Percentiles rank a stretch among this genome's conserved stretches.
These are phyloP conservation scores for Mormyrus proboscirostris DNA, from an alignment of 2,797 vertebrate species.

Conservation along the genomic window DNA sequence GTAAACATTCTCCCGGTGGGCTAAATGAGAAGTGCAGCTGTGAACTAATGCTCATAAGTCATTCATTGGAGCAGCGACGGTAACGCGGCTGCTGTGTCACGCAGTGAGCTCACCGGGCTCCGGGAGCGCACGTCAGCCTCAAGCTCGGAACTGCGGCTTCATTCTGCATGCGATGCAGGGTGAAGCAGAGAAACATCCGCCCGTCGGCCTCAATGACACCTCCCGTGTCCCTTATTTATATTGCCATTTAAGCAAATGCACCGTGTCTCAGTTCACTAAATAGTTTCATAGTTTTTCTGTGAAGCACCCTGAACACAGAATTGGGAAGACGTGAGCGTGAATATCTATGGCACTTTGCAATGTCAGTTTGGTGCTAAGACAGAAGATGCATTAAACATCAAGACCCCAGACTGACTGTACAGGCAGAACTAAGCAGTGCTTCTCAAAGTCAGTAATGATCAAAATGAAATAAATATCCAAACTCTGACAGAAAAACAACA, in stretches of 20 bases:
- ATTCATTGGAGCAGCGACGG: background rate
- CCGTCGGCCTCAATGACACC: background rate
- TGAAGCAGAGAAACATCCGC: background rate
- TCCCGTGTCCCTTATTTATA: background rate
- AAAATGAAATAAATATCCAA: background rate
- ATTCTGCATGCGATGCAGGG: background rate
- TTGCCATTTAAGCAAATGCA: background rate
- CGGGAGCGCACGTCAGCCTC: background rate
- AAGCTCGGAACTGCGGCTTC: background rate
- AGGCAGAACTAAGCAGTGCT: background rate
- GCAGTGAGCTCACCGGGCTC: background rate
- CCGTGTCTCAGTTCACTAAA: background rate
- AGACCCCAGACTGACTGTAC: background rate
- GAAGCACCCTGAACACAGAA: background rate
- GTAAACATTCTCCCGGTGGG: background rate
- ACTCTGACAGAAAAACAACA: background rate
- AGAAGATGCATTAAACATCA: constrained; percentile 12
- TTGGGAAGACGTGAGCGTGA: background rate
- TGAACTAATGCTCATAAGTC: background rate
- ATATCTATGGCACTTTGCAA: background rate
- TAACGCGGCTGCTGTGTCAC: background rate
- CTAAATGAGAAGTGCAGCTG: background rate
- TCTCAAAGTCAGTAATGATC: background rate
- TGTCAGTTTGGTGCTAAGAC: background rate
- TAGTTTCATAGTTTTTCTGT: background rate